phyloP scores from a whole-genome alignment of 2,888 invertebrate species.

The Drosophila pegasa region DNA sequence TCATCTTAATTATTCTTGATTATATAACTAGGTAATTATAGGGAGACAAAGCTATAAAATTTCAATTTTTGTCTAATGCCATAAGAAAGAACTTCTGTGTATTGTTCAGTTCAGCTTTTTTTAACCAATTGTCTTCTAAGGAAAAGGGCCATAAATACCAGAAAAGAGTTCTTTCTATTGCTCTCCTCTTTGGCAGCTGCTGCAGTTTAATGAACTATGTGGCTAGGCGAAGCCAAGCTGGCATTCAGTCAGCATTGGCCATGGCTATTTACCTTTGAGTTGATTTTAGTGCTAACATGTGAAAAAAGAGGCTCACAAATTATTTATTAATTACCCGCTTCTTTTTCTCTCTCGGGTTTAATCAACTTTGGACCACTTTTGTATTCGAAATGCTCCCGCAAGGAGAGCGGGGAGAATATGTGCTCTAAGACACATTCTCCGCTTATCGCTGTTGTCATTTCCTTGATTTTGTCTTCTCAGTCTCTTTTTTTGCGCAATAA shows the following conservation, averaged over 20 bases:
- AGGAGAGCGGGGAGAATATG: slow-evolving; percentile 21
- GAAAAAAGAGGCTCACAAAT: slow-evolving; percentile 66
- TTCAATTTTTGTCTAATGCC: neutral
- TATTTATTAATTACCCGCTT: slow-evolving; percentile 74
- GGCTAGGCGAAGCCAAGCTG: slow-evolving; percentile 5
- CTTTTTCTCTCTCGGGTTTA: slow-evolving; percentile 12
- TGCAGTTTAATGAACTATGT: slow-evolving; percentile 68
- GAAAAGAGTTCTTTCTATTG: neutral
- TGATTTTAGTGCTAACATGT: slow-evolving; percentile 62
- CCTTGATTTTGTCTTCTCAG: slow-evolving; percentile 21
- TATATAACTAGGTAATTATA: neutral
- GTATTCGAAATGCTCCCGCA: slow-evolving; percentile 36
- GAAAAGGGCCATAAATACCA: slow-evolving; percentile 51
- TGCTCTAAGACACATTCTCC: slow-evolving; percentile 41
- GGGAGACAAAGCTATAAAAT: neutral
- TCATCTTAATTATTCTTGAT: neutral
- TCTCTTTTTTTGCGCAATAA: slow-evolving; percentile 72
- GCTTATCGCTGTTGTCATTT: slow-evolving; percentile 64
- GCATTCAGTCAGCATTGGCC: slow-evolving; percentile 46
- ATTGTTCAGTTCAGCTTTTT: slow-evolving; percentile 28
- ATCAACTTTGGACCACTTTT: slow-evolving; percentile 32
- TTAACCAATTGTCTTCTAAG: slow-evolving; percentile 29
- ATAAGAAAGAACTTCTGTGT: slow-evolving; percentile 30
- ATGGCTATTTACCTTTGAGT: slow-evolving; percentile 65
- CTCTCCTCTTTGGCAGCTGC: slow-evolving; percentile 8